A percentile compares a stretch with the other conserved stretches of the same genome.
phyloP scores from a whole-genome alignment of 2,888 invertebrate genomes.

The Mylabris sibirica region DNA sequence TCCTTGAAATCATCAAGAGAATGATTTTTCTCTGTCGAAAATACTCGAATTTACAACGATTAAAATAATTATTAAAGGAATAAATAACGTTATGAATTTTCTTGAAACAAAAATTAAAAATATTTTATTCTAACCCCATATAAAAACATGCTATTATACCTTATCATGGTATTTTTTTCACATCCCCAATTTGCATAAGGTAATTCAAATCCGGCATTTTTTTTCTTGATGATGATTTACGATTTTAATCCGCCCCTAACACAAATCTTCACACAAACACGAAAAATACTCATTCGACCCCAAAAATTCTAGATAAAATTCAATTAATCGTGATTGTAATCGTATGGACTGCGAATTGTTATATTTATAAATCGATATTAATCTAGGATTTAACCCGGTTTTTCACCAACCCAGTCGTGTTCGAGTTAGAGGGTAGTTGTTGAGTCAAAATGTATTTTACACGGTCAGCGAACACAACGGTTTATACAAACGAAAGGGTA shows the following conservation, averaged over 20 bases:
- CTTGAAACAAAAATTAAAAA: background rate
- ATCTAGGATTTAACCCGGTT: background rate
- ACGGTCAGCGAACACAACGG: background rate
- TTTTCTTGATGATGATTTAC: background rate
- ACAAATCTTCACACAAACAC: background rate
- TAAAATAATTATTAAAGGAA: background rate
- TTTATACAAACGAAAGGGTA: background rate
- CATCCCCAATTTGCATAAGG: constrained; percentile 4
- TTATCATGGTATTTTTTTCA: background rate
- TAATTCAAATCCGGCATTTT: background rate
- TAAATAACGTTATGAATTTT: too few relatives aligned
- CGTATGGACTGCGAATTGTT: background rate
- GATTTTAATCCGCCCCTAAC: background rate
- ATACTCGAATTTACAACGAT: background rate
- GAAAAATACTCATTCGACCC: background rate
- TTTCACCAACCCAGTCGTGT: background rate
- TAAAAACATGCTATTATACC: background rate
- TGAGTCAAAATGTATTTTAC: constrained; percentile 9
- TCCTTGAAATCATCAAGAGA: constrained; percentile 22
- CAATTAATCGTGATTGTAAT: background rate
- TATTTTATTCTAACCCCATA: background rate
- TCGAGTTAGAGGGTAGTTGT: background rate
- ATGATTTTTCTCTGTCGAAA: constrained; percentile 26
- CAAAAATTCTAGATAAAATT: background rate
- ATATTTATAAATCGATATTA: background rate